These are phyloP conservation scores for Drosophila funebris DNA, from an alignment of 1,140 invertebrate genomes.

Conservation along the genomic window DNA sequence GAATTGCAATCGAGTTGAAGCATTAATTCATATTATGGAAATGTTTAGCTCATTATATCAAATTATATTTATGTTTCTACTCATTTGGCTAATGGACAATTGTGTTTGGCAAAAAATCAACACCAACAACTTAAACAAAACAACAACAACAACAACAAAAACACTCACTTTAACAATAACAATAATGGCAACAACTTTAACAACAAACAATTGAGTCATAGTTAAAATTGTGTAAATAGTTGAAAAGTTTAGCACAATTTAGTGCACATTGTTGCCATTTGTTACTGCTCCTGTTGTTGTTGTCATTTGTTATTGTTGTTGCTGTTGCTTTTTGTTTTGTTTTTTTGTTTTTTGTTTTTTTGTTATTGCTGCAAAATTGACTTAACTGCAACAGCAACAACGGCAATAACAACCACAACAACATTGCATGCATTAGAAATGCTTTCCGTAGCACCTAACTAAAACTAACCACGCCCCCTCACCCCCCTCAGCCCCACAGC, in stretches of 20 bases:
- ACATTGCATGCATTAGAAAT: slow-evolving; percentile 46
- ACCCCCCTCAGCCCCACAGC: background rate
- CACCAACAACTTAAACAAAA: background rate
- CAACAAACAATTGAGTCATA: slow-evolving; percentile 18
- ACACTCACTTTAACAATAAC: slow-evolving; percentile 8
- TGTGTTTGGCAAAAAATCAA: background rate
- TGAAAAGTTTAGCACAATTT: slow-evolving; percentile 72
- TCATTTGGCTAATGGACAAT: background rate
- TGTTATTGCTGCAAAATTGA: slow-evolving; percentile 64
- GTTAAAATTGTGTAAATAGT: slow-evolving; percentile 35
- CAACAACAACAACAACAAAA: background rate
- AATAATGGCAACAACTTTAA: slow-evolving; percentile 9
- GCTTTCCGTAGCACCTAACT: slow-evolving; percentile 42
- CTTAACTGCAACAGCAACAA: slow-evolving; percentile 60
- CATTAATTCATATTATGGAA: background rate
- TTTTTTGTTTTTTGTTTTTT: slow-evolving; percentile 41
- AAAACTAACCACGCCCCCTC: slow-evolving; percentile 5
- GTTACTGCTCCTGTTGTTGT: slow-evolving; percentile 40
- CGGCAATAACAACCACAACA: slow-evolving; percentile 47
- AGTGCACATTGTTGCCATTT: slow-evolving; percentile 72
- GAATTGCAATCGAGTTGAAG: background rate
- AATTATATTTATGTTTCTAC: no score
- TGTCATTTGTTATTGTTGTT: slow-evolving; percentile 47
- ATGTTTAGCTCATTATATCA: background rate
- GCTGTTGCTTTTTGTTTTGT: slow-evolving; percentile 44